phyloP scores from a whole-genome alignment of 2,797 vertebrate genomes.

The Sebastes nivosus region DNA sequence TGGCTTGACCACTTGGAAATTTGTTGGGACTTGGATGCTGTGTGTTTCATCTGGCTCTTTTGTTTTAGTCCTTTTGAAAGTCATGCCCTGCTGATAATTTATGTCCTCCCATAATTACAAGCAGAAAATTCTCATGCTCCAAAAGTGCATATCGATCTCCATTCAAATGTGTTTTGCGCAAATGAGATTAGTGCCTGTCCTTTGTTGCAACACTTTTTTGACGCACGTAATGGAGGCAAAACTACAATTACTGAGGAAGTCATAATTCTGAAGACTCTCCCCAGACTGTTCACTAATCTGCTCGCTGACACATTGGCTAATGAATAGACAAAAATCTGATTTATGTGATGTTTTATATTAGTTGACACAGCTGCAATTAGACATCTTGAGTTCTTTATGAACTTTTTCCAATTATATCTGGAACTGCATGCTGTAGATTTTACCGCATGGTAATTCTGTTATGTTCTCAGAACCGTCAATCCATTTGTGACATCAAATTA shows the following conservation, averaged over 20 bases:
- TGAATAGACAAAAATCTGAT: constrained; percentile 63
- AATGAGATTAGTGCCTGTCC: constrained; percentile 28
- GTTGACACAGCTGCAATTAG: constrained; percentile 74
- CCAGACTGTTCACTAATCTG: constrained; percentile 54
- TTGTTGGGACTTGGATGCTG: constrained; percentile 82
- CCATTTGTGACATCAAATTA: constrained; percentile 67
- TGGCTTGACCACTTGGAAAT: constrained; percentile 92
- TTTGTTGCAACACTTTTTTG: constrained; percentile 43
- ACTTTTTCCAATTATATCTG: constrained; percentile 75
- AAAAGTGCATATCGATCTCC: constrained; percentile 43
- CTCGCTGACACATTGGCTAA: constrained; percentile 66
- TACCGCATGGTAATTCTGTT: constrained; percentile 58
- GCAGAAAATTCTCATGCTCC: constrained; percentile 30
- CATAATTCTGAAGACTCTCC: constrained; percentile 44
- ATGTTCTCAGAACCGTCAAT: constrained; percentile 60
- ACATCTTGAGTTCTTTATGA: constrained; percentile 66
- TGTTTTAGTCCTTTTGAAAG: constrained; percentile 53
- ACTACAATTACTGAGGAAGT: constrained; percentile 55
- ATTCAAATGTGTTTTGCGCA: constrained; percentile 27
- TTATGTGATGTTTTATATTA: constrained; percentile 65
- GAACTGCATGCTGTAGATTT: constrained; percentile 51
- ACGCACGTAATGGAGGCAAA: constrained; percentile 47
- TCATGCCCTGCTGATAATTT: constrained; percentile 29
- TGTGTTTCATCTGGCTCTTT: constrained; percentile 53
- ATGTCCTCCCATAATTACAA: constrained; percentile 46